These are phyloP conservation scores for Chloroclysta siterata DNA, from an alignment of 2,888 invertebrate species.

Conservation along the genomic window DNA sequence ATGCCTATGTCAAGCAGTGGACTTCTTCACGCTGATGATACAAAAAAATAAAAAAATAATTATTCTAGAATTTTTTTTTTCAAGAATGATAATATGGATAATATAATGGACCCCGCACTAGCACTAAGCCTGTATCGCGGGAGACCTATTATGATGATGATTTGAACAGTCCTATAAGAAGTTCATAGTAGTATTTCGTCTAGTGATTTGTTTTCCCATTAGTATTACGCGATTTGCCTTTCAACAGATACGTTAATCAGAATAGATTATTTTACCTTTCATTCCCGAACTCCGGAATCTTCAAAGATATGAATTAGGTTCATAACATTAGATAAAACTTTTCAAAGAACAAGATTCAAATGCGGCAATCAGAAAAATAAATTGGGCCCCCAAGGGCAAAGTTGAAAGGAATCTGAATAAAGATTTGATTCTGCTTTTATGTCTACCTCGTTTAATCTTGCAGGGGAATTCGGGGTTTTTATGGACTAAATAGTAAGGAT, in stretches of 20 bases:
- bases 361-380: conserved; percentile 29
- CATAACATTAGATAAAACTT: conserved; percentile 21
- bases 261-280: conserved; percentile 1
- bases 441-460: conserved; percentile 7
- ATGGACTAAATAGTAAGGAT: neutral
- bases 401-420: conserved; percentile 27
- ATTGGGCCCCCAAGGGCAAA: conserved; percentile 25
- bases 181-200: too few species aligned
- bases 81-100: too few species aligned
- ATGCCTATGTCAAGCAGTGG: too few species aligned
- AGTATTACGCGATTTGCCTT: too few species aligned
- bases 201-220: too few species aligned
- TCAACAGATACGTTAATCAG: neutral
- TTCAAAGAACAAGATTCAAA: conserved; percentile 19
- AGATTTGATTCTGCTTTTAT: conserved; percentile 12
- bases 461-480: neutral
- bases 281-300: neutral
- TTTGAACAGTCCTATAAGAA: too few species aligned
- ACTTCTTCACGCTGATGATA: too few species aligned
- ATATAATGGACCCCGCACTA: too few species aligned
- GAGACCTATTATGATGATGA: too few species aligned
- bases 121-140: too few species aligned
- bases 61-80: too few species aligned
- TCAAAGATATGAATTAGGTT: conserved; percentile 15
- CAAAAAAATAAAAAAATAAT: too few species aligned